A percentile compares a stretch with the other conserved stretches of the same genome.
Conservation (phyloP, 2,113 vertebrate genomes). For the Hyaena hyaena region DNA sequence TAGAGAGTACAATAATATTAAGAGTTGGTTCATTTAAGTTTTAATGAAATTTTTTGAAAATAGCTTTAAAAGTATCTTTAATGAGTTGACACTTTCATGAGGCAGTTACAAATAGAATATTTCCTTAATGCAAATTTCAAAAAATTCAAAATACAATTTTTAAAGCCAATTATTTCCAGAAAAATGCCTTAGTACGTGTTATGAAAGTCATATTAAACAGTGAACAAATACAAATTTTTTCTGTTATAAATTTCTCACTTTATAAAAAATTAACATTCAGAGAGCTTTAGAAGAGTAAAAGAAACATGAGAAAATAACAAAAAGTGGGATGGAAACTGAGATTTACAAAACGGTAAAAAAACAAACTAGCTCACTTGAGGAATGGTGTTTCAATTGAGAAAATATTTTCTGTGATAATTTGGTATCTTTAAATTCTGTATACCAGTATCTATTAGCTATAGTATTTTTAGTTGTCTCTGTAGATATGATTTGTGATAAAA, state of each 20-base stretch:
- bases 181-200: neutral
- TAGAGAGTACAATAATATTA: conserved; percentile 1
- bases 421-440: neutral
- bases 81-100: conserved; percentile 24
- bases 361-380: neutral
- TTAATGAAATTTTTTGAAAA: conserved; percentile 50
- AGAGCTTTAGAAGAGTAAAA: neutral
- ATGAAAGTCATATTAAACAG: conserved; percentile 4
- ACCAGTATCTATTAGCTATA: neutral
- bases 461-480: neutral
- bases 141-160: conserved; percentile 41
- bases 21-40: neutral
- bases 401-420: neutral
- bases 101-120: conserved; percentile 8
- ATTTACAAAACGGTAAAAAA: neutral
- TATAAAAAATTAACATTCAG: conserved; percentile 21
- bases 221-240: conserved; percentile 9
- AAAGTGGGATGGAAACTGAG: neutral
- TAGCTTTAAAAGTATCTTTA: conserved; percentile 59
- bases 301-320: conserved; percentile 4
- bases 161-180: conserved; percentile 53
- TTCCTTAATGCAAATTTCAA: conserved; percentile 44
- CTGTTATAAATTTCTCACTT: conserved; percentile 33
- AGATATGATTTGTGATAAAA: neutral
- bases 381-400: neutral